Percentiles rank a stretch among this genome's conserved stretches.
Evolutionary conservation across 2,888 invertebrate genomes (phyloP).

Genomic region (Hemaris fuciformis): DNA sequence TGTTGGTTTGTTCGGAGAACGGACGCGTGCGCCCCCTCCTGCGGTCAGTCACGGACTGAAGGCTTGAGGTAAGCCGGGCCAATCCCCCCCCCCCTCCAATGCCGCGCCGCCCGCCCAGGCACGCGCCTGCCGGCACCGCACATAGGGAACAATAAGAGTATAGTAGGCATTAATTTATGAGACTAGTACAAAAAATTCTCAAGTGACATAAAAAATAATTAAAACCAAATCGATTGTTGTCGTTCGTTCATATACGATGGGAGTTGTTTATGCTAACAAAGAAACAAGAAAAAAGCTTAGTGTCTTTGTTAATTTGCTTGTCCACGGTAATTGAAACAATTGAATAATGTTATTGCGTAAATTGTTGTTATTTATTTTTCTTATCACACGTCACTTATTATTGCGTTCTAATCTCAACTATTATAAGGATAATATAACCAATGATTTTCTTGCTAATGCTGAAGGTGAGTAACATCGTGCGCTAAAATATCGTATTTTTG

Average conservation of each 20-base stretch:
- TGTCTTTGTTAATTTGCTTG: too few relatives aligned
- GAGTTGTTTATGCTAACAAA: too few relatives aligned
- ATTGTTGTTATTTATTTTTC: neutral
- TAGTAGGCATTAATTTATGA: conserved; percentile 1
- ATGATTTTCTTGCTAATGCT: too few relatives aligned
- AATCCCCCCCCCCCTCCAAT: conserved; percentile 40
- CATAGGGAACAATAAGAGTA: conserved; percentile 41
- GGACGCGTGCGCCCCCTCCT: conserved; percentile 34
- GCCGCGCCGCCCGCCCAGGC: conserved; percentile 55
- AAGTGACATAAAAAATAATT: neutral
- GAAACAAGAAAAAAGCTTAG: too few relatives aligned
- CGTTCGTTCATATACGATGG: too few relatives aligned
- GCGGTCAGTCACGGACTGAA: conserved; percentile 60
- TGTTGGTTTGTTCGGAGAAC: conserved; percentile 27
- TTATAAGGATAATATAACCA: neutral
- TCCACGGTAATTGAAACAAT: neutral
- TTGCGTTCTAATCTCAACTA: neutral
- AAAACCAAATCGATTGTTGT: neutral
- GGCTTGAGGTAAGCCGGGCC: conserved; percentile 61
- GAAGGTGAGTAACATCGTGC: too few relatives aligned
- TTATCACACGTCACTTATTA: neutral
- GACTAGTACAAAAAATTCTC: neutral
- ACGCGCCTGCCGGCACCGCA: conserved; percentile 49
- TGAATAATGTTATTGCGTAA: neutral
- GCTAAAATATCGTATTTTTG: too few relatives aligned